Base-by-base conservation (phyloP, 2,113 vertebrate species). In the Terrapene triunguis region DNA sequence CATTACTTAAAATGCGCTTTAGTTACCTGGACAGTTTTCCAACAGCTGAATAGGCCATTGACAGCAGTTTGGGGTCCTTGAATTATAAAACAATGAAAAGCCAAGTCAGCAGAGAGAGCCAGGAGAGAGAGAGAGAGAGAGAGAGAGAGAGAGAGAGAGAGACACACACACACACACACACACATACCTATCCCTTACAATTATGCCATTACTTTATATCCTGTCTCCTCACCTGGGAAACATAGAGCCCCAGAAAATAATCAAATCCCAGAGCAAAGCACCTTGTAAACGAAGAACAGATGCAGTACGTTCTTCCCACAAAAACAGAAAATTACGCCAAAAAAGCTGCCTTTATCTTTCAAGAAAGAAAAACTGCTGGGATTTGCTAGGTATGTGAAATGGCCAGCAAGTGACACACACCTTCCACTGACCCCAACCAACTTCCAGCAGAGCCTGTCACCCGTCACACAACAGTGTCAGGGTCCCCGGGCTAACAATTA, bases 1-100 rank as follows among this genome's bases (percentile, higher is more conserved):
- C 74, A 54, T 10, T 95, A 88, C 51, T 96, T 81, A 97, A 96
- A 95, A 92, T 78, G 87, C 1, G 27, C 27, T 97, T 97, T 92
- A 94, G 94, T 98, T 98, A 99, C 99, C 99, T 99, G 91, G 99
- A 99, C n/a, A 99, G 99, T 92, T 99, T 99, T 96, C 99, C 99
- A 97, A 99, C 99, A 51, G 99, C 99, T 94, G 99, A 99, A 98
- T 99, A 99, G 84, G 99, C 99, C 98, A 99, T 98, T 94, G 99
- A 99, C 55, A 99, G 96, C 84, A 99, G 97, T 97, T 99, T 99
- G 42, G 99, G 99, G 97, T 99, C 99, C 99, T 99, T 98, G 81
- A 98, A 98, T 74, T 53, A 95, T 16, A 95, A 88, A 97, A 96
- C 65, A 97, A 94, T n/a, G 87, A 62, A 96, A 85, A 89, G 10